A percentile compares a stretch with the other conserved stretches of the same genome.
phyloP scores from a whole-genome alignment of 2,113 vertebrate species.

The Oxyruncus cristatus region DNA sequence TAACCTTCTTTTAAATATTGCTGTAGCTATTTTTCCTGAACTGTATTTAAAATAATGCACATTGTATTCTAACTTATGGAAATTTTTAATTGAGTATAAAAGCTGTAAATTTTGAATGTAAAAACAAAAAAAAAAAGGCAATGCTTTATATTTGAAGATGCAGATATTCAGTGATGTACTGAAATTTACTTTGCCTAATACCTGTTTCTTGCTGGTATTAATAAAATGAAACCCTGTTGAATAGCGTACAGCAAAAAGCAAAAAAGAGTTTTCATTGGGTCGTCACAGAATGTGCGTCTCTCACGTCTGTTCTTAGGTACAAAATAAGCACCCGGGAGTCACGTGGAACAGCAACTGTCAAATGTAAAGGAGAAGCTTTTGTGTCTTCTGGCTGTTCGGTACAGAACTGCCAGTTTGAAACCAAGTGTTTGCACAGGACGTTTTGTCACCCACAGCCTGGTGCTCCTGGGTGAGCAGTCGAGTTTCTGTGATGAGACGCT shows the following conservation, averaged over 20 bases:
- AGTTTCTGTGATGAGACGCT: background rate
- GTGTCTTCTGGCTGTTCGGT: background rate
- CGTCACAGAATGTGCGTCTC: background rate
- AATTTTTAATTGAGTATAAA: constrained; percentile 65
- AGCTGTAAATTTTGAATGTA: constrained; percentile 65
- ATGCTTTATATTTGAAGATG: constrained; percentile 59
- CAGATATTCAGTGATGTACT: background rate
- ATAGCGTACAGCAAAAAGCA: background rate
- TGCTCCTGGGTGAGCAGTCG: background rate
- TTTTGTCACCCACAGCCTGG: background rate
- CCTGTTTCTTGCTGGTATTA: constrained; percentile 6
- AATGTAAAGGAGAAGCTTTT: background rate
- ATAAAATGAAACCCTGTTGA: constrained; percentile 4
- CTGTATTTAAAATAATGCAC: constrained; percentile 51
- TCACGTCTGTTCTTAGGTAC: background rate
- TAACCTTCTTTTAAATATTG: constrained; percentile 54
- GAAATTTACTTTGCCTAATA: background rate
- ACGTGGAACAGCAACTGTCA: background rate
- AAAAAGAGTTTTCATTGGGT: background rate
- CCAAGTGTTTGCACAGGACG: fast-evolving
- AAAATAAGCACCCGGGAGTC: no score
- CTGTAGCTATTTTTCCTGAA: constrained; percentile 70
- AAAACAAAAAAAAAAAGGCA: constrained; percentile 6
- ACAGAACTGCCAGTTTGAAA: background rate
- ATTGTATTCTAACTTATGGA: constrained; percentile 51